Conservation (phyloP, 2,797 vertebrate species). For the Sarcoramphus papa region DNA sequence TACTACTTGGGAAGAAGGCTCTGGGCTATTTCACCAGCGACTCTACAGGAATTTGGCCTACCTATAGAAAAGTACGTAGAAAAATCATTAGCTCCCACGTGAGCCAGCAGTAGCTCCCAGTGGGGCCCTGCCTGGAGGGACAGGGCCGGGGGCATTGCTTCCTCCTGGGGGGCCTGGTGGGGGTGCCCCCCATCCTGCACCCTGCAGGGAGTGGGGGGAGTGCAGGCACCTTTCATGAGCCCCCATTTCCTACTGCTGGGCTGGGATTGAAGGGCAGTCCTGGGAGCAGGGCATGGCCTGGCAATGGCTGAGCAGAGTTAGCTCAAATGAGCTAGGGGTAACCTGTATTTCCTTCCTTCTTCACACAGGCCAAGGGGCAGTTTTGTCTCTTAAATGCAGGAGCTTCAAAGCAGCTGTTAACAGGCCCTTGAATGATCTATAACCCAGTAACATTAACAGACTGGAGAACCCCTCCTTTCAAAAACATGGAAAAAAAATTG, state of each 20-base stretch:
- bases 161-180: neutral
- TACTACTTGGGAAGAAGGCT: neutral
- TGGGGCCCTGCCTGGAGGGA: neutral
- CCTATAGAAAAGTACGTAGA: neutral
- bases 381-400: neutral
- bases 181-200: neutral
- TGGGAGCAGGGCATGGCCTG: neutral
- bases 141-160: fast-evolving
- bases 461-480: neutral
- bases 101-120: neutral
- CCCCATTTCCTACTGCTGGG: neutral
- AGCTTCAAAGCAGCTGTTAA: neutral
- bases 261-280: neutral
- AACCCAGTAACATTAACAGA: neutral
- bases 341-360: neutral
- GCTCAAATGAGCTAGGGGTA: fast-evolving
- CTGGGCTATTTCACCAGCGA: neutral
- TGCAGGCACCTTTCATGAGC: neutral
- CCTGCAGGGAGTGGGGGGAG: neutral
- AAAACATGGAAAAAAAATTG: neutral
- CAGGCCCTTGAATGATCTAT: neutral
- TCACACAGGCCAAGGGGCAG: neutral
- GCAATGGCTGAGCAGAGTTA: neutral
- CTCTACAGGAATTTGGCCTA: neutral
- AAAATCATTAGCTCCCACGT: neutral